Conservation (phyloP, 92 coral and sea anemone genomes). For the Phenganax stokvisi region DNA sequence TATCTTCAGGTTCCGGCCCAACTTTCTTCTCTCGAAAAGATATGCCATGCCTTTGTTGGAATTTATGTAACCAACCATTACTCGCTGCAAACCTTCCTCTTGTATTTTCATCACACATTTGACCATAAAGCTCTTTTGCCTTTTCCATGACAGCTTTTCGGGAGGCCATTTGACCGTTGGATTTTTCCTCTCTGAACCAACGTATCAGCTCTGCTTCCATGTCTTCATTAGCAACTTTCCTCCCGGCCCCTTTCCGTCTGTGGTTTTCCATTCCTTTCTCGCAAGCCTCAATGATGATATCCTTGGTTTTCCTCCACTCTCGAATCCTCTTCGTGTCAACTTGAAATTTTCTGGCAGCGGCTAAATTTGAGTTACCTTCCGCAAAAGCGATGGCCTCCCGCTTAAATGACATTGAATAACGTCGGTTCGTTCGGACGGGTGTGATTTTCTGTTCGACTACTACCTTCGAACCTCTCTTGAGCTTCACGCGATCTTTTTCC, state of each 20-base stretch:
- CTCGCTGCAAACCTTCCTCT: conserved; percentile 44
- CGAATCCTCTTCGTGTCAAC: conserved; percentile 41
- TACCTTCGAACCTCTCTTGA: background rate
- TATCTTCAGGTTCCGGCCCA: too few relatives aligned
- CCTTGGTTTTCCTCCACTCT: conserved; percentile 41
- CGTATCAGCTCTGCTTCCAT: conserved; percentile 40
- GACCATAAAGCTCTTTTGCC: conserved; percentile 1
- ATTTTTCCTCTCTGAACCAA: conserved; percentile 45
- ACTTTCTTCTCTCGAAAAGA: conserved; percentile 51
- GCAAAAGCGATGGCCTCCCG: conserved; percentile 40
- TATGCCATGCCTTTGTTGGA: conserved; percentile 50
- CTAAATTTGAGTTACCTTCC: conserved; percentile 36
- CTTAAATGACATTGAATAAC: conserved; percentile 37
- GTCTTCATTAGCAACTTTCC: conserved; percentile 30
- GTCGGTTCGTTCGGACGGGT: conserved; percentile 21
- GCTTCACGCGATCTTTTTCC: background rate
- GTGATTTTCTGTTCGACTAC: background rate
- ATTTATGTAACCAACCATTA: conserved; percentile 54
- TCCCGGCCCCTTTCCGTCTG: conserved; percentile 44
- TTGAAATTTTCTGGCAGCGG: conserved; percentile 43
- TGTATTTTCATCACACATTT: conserved; percentile 41
- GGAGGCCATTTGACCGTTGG: conserved; percentile 38
- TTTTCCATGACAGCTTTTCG: conserved; percentile 21
- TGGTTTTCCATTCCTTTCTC: conserved; percentile 41
- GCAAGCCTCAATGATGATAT: conserved; percentile 37